Evolutionary conservation across 2,888 invertebrate genomes (phyloP).

Genomic region (Dysmachus trigonus): DNA sequence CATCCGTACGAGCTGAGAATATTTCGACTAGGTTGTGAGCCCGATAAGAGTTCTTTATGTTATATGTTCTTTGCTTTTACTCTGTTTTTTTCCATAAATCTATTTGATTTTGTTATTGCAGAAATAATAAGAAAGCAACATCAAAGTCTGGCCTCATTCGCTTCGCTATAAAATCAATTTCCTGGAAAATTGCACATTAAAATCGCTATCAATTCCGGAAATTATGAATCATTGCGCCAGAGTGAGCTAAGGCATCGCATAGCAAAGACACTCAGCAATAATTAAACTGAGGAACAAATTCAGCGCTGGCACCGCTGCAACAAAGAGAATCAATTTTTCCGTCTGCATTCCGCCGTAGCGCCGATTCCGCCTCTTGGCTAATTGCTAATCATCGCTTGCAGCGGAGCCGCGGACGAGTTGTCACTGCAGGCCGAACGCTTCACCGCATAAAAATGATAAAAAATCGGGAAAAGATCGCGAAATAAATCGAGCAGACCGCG

Average conservation of each 20-base stretch:
- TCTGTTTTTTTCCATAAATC: neutral
- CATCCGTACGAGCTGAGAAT: too few relatives aligned
- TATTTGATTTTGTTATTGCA: neutral
- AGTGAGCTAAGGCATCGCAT: neutral
- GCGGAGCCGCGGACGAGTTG: neutral
- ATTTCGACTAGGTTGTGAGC: too few relatives aligned
- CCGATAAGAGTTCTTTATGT: too few relatives aligned
- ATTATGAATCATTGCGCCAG: neutral
- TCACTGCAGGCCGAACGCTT: neutral
- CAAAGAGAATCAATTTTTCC: neutral
- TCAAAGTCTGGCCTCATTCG: neutral
- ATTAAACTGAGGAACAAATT: neutral
- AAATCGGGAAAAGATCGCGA: neutral
- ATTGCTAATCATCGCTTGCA: neutral
- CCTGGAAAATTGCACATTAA: neutral
- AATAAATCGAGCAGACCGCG: neutral
- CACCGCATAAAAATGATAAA: neutral
- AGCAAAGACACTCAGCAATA: neutral
- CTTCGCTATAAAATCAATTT: neutral
- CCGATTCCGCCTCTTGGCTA: neutral
- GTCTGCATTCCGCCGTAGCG: neutral
- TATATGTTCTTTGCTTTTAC: too few relatives aligned
- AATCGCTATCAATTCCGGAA: slow-evolving; percentile 12
- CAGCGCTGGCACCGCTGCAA: neutral
- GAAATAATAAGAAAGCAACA: neutral